Percentiles rank a stretch among this genome's conserved stretches.
Evolutionary conservation across 2,888 invertebrate genomes (phyloP).

Genomic region (Saturnia pavonia): DNA sequence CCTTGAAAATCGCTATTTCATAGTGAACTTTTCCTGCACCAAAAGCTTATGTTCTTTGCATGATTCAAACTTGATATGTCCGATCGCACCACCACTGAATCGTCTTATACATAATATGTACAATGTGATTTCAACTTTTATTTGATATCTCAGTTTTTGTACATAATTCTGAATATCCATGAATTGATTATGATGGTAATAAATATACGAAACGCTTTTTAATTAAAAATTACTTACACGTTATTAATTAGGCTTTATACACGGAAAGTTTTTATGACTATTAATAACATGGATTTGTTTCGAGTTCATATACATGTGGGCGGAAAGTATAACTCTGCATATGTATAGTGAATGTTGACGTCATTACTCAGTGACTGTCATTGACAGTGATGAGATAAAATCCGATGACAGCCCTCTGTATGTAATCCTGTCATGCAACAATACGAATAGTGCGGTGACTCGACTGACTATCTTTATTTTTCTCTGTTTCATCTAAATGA

Average conservation of each 20-base stretch:
- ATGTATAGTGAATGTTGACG: neutral
- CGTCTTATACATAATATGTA: neutral
- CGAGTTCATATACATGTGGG: neutral
- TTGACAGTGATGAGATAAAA: neutral
- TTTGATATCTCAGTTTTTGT: neutral
- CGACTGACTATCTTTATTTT: conserved; percentile 3
- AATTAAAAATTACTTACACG: neutral
- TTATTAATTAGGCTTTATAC: neutral
- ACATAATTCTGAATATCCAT: neutral
- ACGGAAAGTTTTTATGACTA: neutral
- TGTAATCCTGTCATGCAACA: conserved; percentile 5
- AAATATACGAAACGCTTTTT: neutral
- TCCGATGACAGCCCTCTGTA: conserved; percentile 15
- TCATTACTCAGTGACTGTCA: conserved; percentile 1
- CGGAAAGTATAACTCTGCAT: neutral
- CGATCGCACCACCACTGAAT: too few species aligned
- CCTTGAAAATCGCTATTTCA: too few species aligned
- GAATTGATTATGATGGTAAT: neutral
- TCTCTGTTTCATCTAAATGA: neutral
- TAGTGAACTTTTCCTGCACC: too few species aligned
- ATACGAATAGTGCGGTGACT: conserved; percentile 17
- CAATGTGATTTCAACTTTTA: neutral
- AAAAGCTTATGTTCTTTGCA: too few species aligned
- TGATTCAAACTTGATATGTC: too few species aligned
- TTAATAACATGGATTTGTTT: neutral